A percentile compares a stretch with the other conserved stretches of the same genome.
phyloP scores from a whole-genome alignment of 2,888 invertebrate genomes.

The Cataglyphis livida region DNA sequence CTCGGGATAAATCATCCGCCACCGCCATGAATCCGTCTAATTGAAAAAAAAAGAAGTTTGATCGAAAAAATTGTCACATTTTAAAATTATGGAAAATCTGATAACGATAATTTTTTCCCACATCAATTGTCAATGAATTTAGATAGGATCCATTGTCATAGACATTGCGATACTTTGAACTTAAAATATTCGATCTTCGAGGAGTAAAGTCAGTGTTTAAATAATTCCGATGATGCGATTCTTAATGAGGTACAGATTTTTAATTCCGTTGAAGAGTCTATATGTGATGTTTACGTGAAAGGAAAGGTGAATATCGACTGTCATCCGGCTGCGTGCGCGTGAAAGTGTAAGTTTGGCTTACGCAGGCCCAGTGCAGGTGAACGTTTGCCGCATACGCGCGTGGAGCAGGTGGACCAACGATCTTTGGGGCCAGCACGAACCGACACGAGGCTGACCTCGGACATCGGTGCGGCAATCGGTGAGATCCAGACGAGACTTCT shows the following conservation, averaged over 20 bases:
- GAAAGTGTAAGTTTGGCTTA: slow-evolving; percentile 42
- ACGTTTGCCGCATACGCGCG: slow-evolving; percentile 67
- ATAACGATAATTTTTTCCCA: background rate
- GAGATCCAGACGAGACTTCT: slow-evolving; percentile 58
- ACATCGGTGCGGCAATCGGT: slow-evolving; percentile 61
- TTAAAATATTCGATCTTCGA: background rate
- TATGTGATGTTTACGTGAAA: background rate
- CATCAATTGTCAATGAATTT: background rate
- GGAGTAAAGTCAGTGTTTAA: background rate
- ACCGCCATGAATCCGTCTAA: background rate
- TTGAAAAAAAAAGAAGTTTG: background rate
- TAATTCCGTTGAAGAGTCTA: background rate
- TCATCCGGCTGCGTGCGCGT: slow-evolving; percentile 28
- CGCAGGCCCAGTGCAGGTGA: slow-evolving; percentile 81
- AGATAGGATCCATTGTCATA: background rate
- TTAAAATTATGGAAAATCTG: background rate
- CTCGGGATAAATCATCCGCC: background rate
- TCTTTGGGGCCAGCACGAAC: slow-evolving; percentile 70
- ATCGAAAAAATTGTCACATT: background rate
- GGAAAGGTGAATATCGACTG: slow-evolving; percentile 4
- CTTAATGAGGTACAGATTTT: background rate
- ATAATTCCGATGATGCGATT: background rate
- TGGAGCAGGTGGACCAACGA: slow-evolving; percentile 83
- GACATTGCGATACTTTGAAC: background rate
- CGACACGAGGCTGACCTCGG: slow-evolving; percentile 75